Conservation (phyloP, 2,113 vertebrate genomes). For the Bothrops jararaca region DNA sequence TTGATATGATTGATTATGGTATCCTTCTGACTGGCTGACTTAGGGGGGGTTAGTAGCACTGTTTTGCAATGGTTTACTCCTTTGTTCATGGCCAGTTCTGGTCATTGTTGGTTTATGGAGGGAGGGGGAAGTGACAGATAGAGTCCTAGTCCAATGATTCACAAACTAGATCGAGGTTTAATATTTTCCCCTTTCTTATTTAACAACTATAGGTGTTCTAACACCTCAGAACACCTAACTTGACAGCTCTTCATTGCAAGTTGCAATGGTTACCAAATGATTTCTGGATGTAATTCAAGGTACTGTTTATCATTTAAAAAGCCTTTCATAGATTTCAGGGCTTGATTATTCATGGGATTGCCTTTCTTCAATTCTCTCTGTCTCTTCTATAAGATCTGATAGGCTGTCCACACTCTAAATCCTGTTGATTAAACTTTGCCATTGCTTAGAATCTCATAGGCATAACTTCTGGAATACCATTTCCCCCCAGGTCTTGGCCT, state of each 20-base stretch:
- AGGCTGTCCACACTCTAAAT: not conserved
- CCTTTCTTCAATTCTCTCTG: not conserved
- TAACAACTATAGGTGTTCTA: not conserved
- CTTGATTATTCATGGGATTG: not conserved
- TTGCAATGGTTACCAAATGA: not conserved
- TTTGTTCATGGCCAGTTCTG: not conserved
- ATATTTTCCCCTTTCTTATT: not conserved
- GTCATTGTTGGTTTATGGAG: not conserved
- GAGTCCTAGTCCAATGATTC: not conserved
- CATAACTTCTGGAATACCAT: not conserved
- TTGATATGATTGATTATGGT: not conserved
- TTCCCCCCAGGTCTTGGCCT: not conserved
- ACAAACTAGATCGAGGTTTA: not conserved
- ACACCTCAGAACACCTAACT: not conserved
- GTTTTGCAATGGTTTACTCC: not conserved
- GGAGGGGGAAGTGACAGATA: not conserved
- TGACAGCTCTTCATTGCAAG: not conserved
- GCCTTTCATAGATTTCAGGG: not conserved
- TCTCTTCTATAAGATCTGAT: not conserved
- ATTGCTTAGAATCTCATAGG: not conserved
- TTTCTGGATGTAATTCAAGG: not conserved
- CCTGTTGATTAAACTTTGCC: not conserved
- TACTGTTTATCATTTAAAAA: not conserved
- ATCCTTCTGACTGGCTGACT: not conserved
- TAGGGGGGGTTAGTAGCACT: not conserved